Percentiles rank a stretch among this genome's conserved stretches.
Conservation (phyloP, 2,113 vertebrate genomes). For the Brachyhypopomus occidentalis region DNA sequence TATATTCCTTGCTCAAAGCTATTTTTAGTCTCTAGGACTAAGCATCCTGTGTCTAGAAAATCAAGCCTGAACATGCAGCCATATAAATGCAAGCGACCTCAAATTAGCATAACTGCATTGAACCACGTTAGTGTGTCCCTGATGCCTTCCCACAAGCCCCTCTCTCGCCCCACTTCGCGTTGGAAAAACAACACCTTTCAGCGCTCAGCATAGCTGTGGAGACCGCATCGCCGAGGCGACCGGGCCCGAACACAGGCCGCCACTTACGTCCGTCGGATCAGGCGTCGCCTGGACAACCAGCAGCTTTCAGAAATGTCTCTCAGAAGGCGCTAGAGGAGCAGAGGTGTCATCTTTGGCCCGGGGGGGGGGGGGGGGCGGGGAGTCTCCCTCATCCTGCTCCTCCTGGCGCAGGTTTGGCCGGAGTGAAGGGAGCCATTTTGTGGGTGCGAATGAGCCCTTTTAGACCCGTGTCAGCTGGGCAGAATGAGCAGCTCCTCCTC, state of each 20-base stretch:
- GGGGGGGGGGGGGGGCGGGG: slow-evolving; percentile 42
- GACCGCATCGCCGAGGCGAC: slow-evolving; percentile 7
- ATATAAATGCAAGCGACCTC: slow-evolving; percentile 8
- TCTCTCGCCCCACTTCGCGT: background rate
- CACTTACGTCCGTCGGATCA: slow-evolving; percentile 24
- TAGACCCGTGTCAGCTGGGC: background rate
- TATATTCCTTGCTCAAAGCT: background rate
- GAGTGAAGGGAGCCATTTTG: slow-evolving; percentile 38
- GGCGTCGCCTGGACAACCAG: slow-evolving; percentile 41
- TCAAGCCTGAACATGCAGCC: slow-evolving; percentile 3
- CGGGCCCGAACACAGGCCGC: background rate
- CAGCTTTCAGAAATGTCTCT: slow-evolving; percentile 47
- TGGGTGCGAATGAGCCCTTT: slow-evolving; percentile 9
- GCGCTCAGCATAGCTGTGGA: background rate
- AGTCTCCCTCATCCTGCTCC: slow-evolving; percentile 59
- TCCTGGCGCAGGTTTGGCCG: slow-evolving; percentile 9
- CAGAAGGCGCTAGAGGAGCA: slow-evolving; percentile 47
- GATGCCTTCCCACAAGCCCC: slow-evolving; percentile 34
- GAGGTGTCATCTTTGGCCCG: slow-evolving; percentile 71
- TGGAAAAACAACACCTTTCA: slow-evolving; percentile 28
- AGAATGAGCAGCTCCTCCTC: slow-evolving; percentile 10
- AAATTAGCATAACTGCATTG: slow-evolving; percentile 12
- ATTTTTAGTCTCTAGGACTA: background rate
- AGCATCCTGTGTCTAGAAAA: background rate
- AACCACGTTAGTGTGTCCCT: slow-evolving; percentile 33